Evolutionary conservation across 1,140 invertebrate species (phyloP), one percentile per base, ranked within the genome.

Genomic region (Drosophila bocqueti): DNA sequence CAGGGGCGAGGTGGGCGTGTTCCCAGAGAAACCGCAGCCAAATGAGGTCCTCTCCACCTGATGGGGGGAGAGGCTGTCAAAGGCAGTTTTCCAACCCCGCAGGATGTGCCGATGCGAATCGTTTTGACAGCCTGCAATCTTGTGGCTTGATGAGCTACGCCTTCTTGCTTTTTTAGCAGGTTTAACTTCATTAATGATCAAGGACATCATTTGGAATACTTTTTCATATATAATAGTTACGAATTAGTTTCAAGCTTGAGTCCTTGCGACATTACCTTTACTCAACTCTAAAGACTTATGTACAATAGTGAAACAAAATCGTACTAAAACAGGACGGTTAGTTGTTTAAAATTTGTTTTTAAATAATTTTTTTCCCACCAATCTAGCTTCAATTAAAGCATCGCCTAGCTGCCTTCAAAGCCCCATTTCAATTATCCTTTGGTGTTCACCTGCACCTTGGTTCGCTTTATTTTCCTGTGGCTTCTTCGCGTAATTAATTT

Each of bases 401-500:
- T 31, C 13, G 8, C 34, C 18, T 3, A 16, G 10, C 24, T 24
- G 1, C 24, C 24, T 18, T 50, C 57, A n/a, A 36, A 24, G 31
- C 15, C 29, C 45, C 36, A 59, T 60, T 73, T 73, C 55, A 73
- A 73, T 73, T 74, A 73, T 73, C 55, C 54, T 74, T 61, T 59
- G 62, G 40, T 16, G 26, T 26, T 42, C 24, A 18, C 18, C 31
- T 11, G 38, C 7, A 8, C n/a, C 46, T 26, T 45, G 40, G 21
- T 46, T 62, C 74, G 31, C 43, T 26, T 62, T 50, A 43, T 54
- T 68, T 74, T 83, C 52, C 76, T 87, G 77, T 45, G 83, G 83
- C 84, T 87, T 87, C 80, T 83, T 80, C 73, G 68, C 79, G 81
- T 89, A 87, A 87, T 87, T 87, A 87, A 89, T 87, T 87, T 87